Conservation (phyloP, 2,797 vertebrate species). For the Platalea minor region DNA sequence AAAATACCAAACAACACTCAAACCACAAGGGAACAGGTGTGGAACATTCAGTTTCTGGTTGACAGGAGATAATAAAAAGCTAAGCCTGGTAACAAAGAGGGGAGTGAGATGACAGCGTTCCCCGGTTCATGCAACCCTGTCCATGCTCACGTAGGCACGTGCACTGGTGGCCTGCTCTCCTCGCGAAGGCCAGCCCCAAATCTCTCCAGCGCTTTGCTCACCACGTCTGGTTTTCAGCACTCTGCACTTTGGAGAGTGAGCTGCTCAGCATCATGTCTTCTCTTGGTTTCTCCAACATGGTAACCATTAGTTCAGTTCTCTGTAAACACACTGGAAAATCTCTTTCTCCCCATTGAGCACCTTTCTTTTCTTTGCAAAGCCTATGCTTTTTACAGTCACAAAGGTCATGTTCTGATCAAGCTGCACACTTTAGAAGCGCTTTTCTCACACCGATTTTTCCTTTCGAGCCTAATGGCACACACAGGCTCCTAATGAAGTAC, state of each 20-base stretch:
- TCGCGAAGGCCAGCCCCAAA: not conserved
- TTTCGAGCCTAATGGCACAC: not conserved
- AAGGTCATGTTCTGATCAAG: not conserved
- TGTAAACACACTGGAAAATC: not conserved
- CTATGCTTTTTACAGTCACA: not conserved
- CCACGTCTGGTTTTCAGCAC: rapidly evolving
- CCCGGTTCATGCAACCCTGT: not conserved
- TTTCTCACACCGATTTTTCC: not conserved
- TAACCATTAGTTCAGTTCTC: not conserved
- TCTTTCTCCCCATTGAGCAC: not conserved
- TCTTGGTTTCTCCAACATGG: not conserved
- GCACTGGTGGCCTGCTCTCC: not conserved
- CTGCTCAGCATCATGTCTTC: not conserved
- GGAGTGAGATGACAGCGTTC: not conserved
- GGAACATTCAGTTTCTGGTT: not conserved
- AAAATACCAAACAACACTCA: not conserved
- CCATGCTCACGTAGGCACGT: rapidly evolving
- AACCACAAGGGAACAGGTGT: not conserved
- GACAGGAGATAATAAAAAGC: not conserved
- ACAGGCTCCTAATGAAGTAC: not conserved
- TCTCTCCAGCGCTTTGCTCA: not conserved
- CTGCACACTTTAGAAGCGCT: rapidly evolving
- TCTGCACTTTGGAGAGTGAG: rapidly evolving
- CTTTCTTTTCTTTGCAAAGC: not conserved
- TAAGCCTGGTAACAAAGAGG: not conserved